Evolutionary conservation across 2,888 invertebrate genomes (phyloP).

Genomic region (Apamea crenata): DNA sequence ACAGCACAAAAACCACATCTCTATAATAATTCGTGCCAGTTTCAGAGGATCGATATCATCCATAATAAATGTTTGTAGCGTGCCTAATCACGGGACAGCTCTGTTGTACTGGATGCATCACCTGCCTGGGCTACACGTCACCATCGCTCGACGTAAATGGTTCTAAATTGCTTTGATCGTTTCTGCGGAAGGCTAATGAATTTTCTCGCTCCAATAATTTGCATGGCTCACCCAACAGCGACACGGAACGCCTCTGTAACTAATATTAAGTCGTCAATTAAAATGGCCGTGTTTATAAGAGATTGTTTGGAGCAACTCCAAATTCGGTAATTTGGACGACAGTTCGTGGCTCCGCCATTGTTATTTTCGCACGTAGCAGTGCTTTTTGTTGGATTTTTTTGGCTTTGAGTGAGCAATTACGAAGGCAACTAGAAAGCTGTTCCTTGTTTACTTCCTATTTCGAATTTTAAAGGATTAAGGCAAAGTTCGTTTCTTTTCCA

Average conservation of each 20-base stretch:
- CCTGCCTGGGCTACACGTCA: slow-evolving; percentile 59
- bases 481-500: not conserved
- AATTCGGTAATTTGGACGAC: slow-evolving; percentile 57
- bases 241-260: slow-evolving; percentile 65
- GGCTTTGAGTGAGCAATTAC: slow-evolving; percentile 45
- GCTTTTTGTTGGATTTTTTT: slow-evolving; percentile 47
- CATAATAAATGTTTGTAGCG: slow-evolving; percentile 37
- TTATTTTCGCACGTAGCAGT: slow-evolving; percentile 57
- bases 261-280: slow-evolving; percentile 75
- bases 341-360: slow-evolving; percentile 40
- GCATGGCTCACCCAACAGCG: slow-evolving; percentile 75
- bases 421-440: slow-evolving; percentile 19
- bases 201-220: slow-evolving; percentile 85
- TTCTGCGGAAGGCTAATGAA: slow-evolving; percentile 89
- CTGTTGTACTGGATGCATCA: slow-evolving; percentile 54
- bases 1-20: slow-evolving; percentile 25
- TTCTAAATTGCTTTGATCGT: slow-evolving; percentile 89
- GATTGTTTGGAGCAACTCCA: slow-evolving; percentile 61
- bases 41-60: slow-evolving; percentile 18
- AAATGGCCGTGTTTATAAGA: slow-evolving; percentile 63
- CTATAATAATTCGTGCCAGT: slow-evolving; percentile 17
- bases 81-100: slow-evolving; percentile 37
- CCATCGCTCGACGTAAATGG: slow-evolving; percentile 77
- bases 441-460: slow-evolving; percentile 2
- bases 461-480: not conserved